Evolutionary conservation across 2,888 invertebrate genomes (phyloP), one percentile per base, ranked within the genome.

Genomic region (Luffia ferchaultella): DNA sequence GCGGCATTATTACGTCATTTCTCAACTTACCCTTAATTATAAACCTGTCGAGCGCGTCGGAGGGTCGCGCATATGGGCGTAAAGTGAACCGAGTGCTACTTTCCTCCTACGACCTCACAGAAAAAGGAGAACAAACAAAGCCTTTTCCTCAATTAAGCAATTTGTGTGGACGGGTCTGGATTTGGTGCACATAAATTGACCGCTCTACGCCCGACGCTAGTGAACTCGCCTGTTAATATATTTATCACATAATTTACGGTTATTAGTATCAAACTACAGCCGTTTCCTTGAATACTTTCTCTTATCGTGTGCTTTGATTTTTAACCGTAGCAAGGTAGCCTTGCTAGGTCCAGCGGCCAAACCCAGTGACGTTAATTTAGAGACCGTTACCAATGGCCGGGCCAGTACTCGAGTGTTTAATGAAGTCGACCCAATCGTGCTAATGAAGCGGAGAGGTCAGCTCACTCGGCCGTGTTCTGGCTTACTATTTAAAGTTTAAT

Each of bases 71-170:
- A 12, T 30, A 30, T 30, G 30, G 30, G 30, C 30, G 30, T 12
- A 30, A 30, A 30, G 30, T 30, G 30, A 30, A 12, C 30, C 30
- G 30, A 30, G 30, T 30, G 12, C 12, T 30, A 7, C 12, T 12
- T 12, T 30, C 30, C 30, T 3, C 30, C 54, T 52, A 45, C 47
- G 47, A 42, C 53, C 46, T 45, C 56, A 54, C 55, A 58, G 60
- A 62, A 64, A 65, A 67, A 65, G 60, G 61, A 60, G 59, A 64
- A 60, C 62, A 64, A 68, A 66, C 63, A 67, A 63, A 65, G 62
- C 65, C 63, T 68, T 70, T 67, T 69, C 69, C 69, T 64, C 66
- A 71, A 71, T 70, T 70, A 69, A 65, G 68, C 66, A 68, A 70
- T 71, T 68, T 68, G 65, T 65, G 67, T 63, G 62, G 59, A 67